These are phyloP conservation scores for Lutraria lutraria DNA, from an alignment of 2,888 invertebrate genomes.

Conservation along the genomic window DNA sequence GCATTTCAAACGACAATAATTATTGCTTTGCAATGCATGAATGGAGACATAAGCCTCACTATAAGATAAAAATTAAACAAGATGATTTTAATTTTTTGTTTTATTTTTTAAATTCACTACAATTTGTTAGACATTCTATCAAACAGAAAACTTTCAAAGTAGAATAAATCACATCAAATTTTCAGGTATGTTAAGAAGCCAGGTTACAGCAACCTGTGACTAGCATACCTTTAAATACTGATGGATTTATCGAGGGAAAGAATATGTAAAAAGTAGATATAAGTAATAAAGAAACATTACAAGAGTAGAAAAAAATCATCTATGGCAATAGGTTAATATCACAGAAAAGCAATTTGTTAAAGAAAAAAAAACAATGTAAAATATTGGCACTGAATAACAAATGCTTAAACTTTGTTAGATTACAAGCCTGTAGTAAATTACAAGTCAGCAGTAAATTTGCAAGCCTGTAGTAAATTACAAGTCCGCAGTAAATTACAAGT, in stretches of 20 bases:
- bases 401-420: neutral
- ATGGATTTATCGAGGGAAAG: neutral
- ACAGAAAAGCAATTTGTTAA: neutral
- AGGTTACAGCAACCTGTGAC: neutral
- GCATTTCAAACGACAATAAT: too few species aligned
- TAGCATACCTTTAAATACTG: neutral
- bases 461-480: too few species aligned
- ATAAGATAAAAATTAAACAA: neutral
- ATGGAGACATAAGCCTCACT: too few species aligned
- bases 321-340: conserved; percentile 7
- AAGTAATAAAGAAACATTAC: neutral
- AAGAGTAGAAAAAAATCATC: neutral
- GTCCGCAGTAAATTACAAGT: too few species aligned
- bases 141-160: neutral
- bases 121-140: conserved; percentile 10
- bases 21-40: too few species aligned
- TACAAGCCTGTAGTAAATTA: neutral
- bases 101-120: conserved; percentile 2
- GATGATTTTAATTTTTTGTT: neutral
- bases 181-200: neutral
- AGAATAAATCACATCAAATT: neutral
- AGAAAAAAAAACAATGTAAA: neutral
- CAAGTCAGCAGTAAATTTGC: too few species aligned
- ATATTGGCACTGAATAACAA: conserved; percentile 2
- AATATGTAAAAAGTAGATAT: neutral